Percentiles rank a stretch among this genome's conserved stretches.
Evolutionary conservation across 2,113 vertebrate species (phyloP).

Genomic region (Rhinoptilus africanus): DNA sequence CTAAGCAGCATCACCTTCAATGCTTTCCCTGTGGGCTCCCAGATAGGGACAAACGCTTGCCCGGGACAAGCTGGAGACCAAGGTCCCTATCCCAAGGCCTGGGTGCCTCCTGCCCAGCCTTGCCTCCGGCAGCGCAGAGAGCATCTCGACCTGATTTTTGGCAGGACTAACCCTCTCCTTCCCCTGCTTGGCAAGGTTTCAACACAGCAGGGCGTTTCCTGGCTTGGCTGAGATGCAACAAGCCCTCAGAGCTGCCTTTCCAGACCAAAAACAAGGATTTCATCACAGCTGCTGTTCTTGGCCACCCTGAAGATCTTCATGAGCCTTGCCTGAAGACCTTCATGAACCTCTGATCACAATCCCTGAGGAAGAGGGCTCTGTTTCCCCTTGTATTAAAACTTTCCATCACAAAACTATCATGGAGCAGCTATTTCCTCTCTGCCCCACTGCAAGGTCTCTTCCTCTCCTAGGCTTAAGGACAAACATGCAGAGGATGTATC

Average conservation of each 20-base stretch:
- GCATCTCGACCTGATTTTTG: not conserved
- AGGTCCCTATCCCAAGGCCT: not conserved
- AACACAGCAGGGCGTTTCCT: not conserved
- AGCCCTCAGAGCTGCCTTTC: not conserved
- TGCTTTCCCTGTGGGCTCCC: not conserved
- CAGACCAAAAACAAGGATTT: not conserved
- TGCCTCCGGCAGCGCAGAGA: not conserved
- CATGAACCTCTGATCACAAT: not conserved
- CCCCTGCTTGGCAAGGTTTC: not conserved
- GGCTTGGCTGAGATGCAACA: not conserved
- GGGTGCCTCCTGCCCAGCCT: not conserved
- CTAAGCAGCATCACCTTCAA: not conserved
- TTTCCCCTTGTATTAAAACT: not conserved
- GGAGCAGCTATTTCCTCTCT: not conserved
- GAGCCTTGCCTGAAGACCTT: not conserved
- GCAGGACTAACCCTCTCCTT: not conserved
- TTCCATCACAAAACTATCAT: not conserved
- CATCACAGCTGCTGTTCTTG: not conserved
- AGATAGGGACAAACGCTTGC: rapidly evolving
- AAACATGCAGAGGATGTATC: not conserved
- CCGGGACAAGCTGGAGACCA: not conserved
- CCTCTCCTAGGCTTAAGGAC: not conserved
- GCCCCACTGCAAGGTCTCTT: not conserved
- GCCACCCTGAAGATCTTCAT: not conserved
- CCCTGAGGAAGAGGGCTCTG: not conserved